Base-by-base conservation (phyloP, 2,113 vertebrate species). In the Cheilinus undulatus region DNA sequence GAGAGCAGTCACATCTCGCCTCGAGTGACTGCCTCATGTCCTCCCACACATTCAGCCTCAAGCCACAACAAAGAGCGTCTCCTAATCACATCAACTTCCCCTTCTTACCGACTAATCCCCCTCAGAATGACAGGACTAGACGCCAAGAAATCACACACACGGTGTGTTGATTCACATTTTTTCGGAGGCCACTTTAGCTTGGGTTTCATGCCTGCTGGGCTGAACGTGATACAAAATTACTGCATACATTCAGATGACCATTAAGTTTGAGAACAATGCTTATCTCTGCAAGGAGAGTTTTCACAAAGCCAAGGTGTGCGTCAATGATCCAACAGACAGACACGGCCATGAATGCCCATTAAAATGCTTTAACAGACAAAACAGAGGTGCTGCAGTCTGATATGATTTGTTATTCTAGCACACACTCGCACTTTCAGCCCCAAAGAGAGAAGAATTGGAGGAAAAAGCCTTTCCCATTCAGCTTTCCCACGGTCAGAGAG, bases 401-500 rank as follows among this genome's bases (percentile, higher is more conserved):
- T 77, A 56, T 1, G 13, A 64, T 26, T 61, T 82, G 78, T 78
- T 86, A 73, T 82, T 85, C 77, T 43, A 80, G 74, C 57, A 22
- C 46, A 67, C 23, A 20, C 65, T 86, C 53, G 61, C 20, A 49
- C 50, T 13, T 32, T 67, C n/a, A 43, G 46, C 65, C 65, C n/a
- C 73, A 77, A 76, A 70, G 54, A 87, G 67, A 80, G 76, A 86
- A 80, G 85, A 92, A 91, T 80, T 22, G 76, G 76, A 80, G 84
- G 85, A 91, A 92, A 42, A 89, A 30, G 58, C 26, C 22, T 65
- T 85, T 75, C 54, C 77, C 73, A 71, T 73, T 78, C 13, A 32
- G n/a, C 67, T 76, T 92, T 93, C 89, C 88, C 92, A 93, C 53
- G 43, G 63, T 85, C 49, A 84, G 65, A 88, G 30, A 78, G 66